Evolutionary conservation across 2,888 invertebrate species (phyloP), one percentile per base, ranked within the genome.

Genomic region (Polietes domitor): DNA sequence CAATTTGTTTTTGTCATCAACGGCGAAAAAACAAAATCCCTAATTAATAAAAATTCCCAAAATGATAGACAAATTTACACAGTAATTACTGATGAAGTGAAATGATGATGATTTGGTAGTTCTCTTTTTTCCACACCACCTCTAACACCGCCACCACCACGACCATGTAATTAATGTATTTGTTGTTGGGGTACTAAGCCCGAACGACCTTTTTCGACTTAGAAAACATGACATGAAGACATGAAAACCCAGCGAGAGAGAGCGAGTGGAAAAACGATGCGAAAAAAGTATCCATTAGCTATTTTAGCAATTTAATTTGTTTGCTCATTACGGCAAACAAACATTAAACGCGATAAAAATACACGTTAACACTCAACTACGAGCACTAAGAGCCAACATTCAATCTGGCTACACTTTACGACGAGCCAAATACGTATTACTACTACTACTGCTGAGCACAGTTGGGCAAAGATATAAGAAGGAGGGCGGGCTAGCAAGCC

Each of bases 291-390:
- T 32, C 37, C 63, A 63, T 65, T 65, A 65, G 65, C 41, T 41
- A 65, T 21, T 37, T 41, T 12, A 19, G 19, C 37, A 32, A 65
- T 65, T 65, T 65, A 65, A 65, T 65, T 37, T 65, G 65, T 65
- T 65, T 65, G 65, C 65, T 65, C 65, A 65, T 65, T 65, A 37
- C 12, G 65, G 37, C 41, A 65, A 58, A 65, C 65, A 65, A 65
- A 65, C 65, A 65, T 65, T 65, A 65, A 65, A 37, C 12, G 65
- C 65, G 65, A 37, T 65, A 32, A 65, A 26, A 65, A 21, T 65
- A 41, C 2, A 65, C 37, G 65, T 41, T 65, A 41, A 17, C 41
- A 17, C 32, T n/a, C 37, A 19, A 65, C 53, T 5, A 19, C n/a
- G 47, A 47, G 47, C 47, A 15, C 47, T 47, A n/a, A 47, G 12